Evolutionary conservation across 2,888 invertebrate species (phyloP), one percentile per base, ranked within the genome.

Genomic region (Therioaphis trifolii): DNA sequence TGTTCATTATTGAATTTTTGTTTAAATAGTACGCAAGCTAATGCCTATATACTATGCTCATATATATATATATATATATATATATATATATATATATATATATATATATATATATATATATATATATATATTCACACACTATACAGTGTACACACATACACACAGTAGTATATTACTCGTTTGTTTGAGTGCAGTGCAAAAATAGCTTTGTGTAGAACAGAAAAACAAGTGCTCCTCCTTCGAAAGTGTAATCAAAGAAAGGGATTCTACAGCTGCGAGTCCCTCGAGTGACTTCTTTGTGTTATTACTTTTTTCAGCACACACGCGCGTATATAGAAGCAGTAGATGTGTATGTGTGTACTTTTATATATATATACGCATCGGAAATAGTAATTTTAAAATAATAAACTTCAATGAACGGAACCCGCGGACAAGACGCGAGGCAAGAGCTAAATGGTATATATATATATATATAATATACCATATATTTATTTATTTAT

Each of bases 221-320:
- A 76, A 61, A 72, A 76, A 61, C 75, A 76, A 76, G 43, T 61
- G 40, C 18, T 21, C 40, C 46, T 61, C 18, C 58, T 75, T 76
- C 43, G 61, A 27, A 27, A 76, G 43, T 76, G 61, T 76, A 76
- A 76, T 76, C 75, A 76, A 61, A 76, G 46, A 76, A 76, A 76
- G 61, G 61, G 75, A 76, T 76, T 76, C 75, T 76, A 76, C 75
- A 29, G 61, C n/a, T 58, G 49, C 14, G 21, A 49, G 66, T 77
- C 77, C 77, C 77, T 4, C 77, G 77, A 77, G 77, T 77, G 66
- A 66, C 49, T 66, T 77, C 66, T 49, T 49, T 66, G 21, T 63
- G 49, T 77, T 77, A 77, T 77, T 77, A 77, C 66, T 77, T 66
- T 61, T 66, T 76, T 49, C 63, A 76, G 7, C 43, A 4, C 61